phyloP scores from a whole-genome alignment of 1,140 invertebrate species.

The Halotydeus destructor region DNA sequence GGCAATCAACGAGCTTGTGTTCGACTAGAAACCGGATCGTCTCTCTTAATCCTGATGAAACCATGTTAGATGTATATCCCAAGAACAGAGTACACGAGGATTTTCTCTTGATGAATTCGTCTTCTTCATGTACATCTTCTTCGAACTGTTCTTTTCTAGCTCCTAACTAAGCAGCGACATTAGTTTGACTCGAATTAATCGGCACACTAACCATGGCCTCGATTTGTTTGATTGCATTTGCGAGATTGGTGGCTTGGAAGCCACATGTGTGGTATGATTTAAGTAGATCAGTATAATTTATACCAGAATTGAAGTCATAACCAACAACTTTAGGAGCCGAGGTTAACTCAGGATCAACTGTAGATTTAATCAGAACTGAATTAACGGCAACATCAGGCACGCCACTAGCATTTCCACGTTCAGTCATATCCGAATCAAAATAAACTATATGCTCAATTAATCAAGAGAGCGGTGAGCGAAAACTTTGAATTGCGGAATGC shows the following conservation, averaged over 20 bases:
- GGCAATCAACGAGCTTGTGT: constrained; percentile 78
- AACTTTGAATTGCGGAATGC: too few relatives aligned
- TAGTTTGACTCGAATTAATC: not conserved
- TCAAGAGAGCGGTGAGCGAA: too few relatives aligned
- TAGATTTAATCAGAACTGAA: too few relatives aligned
- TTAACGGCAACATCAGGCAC: too few relatives aligned
- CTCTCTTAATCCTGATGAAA: constrained; percentile 81
- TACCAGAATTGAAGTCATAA: constrained; percentile 81
- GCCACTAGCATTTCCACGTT: too few relatives aligned
- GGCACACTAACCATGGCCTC: constrained; percentile 54
- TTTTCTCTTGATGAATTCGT: constrained; percentile 51
- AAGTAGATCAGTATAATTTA: constrained; percentile 67
- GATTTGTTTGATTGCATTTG: constrained; percentile 67
- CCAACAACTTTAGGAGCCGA: constrained; percentile 26
- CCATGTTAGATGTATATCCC: constrained; percentile 94
- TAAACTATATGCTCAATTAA: too few relatives aligned
- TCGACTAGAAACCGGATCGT: constrained; percentile 70
- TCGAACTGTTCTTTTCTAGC: constrained; percentile 38
- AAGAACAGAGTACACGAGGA: constrained; percentile 86
- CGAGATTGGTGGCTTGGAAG: constrained; percentile 92
- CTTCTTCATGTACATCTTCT: constrained; percentile 39
- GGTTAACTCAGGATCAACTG: too few relatives aligned
- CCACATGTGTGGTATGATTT: constrained; percentile 56
- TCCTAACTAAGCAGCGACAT: constrained; percentile 24
- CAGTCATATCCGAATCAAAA: too few relatives aligned